A percentile compares a stretch with the other conserved stretches of the same genome.
phyloP scores from a whole-genome alignment of 2,797 vertebrate genomes.

The Galago senegalensis region DNA sequence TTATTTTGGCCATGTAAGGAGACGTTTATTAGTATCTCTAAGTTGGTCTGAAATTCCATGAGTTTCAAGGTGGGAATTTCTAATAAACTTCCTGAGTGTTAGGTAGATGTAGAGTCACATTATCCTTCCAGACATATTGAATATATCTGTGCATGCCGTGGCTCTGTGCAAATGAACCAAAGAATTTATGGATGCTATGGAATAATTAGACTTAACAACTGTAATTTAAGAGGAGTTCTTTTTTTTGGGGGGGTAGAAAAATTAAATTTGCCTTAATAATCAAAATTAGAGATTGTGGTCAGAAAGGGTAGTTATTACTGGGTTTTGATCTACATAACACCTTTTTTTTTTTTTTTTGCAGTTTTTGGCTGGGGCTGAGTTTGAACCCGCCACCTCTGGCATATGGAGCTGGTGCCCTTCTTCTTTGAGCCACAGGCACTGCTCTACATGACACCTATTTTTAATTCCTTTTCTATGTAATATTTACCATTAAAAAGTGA shows the following conservation, averaged over 20 bases:
- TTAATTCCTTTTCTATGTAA: background rate
- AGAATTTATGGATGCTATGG: background rate
- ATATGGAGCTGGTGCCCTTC: too few species aligned
- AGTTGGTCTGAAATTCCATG: background rate
- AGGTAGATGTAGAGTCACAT: background rate
- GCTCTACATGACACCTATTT: background rate
- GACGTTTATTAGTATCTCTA: background rate
- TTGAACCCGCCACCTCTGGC: too few species aligned
- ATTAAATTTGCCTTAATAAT: background rate
- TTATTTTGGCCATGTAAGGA: background rate
- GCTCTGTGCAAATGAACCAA: background rate
- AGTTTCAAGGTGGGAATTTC: background rate
- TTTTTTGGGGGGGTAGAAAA: fast-evolving
- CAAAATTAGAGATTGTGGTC: background rate
- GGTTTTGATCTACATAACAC: background rate
- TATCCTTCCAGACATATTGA: background rate
- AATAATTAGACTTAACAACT: background rate
- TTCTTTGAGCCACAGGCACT: too few species aligned
- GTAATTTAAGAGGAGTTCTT: background rate
- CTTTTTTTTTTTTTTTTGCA: too few species aligned
- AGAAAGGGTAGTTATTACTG: background rate
- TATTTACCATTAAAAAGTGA: background rate
- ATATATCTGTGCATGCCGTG: background rate
- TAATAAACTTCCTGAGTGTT: background rate
- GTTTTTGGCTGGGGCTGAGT: too few species aligned